A percentile compares a stretch with the other conserved stretches of the same genome.
These are phyloP conservation scores for Platalea minor DNA, from an alignment of 2,797 vertebrate species.

Conservation along the genomic window DNA sequence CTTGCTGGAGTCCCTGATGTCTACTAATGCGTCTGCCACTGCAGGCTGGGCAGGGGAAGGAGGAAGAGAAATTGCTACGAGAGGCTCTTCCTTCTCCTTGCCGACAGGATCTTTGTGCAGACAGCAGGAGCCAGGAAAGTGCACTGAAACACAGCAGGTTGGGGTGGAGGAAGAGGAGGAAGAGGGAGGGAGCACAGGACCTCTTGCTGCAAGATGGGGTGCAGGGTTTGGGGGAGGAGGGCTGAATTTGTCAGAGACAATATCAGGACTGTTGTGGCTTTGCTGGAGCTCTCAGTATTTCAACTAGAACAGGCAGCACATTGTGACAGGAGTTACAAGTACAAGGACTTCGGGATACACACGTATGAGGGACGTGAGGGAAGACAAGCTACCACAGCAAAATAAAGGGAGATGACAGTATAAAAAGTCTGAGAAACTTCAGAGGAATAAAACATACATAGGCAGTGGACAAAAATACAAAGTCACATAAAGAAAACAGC, in stretches of 20 bases:
- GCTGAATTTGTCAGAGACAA: background rate
- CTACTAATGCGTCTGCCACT: background rate
- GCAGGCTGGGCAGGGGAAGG: background rate
- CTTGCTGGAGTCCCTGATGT: background rate
- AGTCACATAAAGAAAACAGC: background rate
- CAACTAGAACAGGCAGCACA: background rate
- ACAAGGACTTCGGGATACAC: background rate
- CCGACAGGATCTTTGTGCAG: background rate
- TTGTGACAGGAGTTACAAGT: background rate
- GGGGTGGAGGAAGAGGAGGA: background rate
- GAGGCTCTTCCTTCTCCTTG: background rate
- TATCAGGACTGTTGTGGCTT: background rate
- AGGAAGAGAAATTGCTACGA: background rate
- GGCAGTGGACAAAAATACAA: background rate
- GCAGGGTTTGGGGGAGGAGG: background rate
- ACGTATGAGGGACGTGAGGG: fast-evolving
- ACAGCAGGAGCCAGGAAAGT: fast-evolving
- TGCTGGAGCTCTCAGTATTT: background rate
- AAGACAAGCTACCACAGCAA: background rate
- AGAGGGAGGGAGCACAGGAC: background rate
- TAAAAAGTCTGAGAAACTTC: background rate
- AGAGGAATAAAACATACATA: background rate
- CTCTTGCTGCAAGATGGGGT: background rate
- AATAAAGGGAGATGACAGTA: background rate
- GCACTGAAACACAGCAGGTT: background rate